phyloP scores from a whole-genome alignment of 2,888 invertebrate species.

The Sinopyrophorus schimmeli region DNA sequence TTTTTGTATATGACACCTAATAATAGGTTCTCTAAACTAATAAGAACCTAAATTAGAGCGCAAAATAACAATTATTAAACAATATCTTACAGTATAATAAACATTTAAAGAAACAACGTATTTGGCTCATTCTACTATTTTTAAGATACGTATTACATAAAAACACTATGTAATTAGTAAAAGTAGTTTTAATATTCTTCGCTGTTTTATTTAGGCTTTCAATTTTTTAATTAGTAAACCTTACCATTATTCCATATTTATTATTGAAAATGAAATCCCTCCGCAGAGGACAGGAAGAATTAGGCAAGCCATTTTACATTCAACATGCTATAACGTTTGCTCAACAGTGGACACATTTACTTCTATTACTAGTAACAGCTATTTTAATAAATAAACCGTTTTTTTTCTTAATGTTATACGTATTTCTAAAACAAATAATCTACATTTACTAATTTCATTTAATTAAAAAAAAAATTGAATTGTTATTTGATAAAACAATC shows the following conservation, averaged over 20 bases:
- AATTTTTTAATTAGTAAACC: slow-evolving; percentile 30
- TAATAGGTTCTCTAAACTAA: not conserved
- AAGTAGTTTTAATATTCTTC: slow-evolving; percentile 21
- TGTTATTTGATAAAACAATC: no score
- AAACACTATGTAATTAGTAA: slow-evolving; percentile 20
- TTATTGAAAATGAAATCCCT: slow-evolving; percentile 28
- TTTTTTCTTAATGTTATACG: no score
- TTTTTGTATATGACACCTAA: not conserved
- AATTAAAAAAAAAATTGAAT: no score
- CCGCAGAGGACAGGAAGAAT: slow-evolving; percentile 46
- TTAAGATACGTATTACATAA: slow-evolving; percentile 17
- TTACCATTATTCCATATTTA: slow-evolving; percentile 25
- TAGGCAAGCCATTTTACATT: slow-evolving; percentile 44
- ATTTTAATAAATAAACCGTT: no score
- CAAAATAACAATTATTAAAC: not conserved
- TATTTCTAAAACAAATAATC: no score
- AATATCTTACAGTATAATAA: slow-evolving; percentile 1
- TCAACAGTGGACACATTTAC: slow-evolving; percentile 18
- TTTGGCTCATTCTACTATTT: not conserved
- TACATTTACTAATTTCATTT: no score
- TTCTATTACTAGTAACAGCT: no score
- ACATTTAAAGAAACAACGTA: not conserved
- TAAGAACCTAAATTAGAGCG: not conserved
- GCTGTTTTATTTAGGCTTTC: slow-evolving; percentile 31
- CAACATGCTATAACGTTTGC: slow-evolving; percentile 25